Percentiles rank a stretch among this genome's conserved stretches.
Conservation (phyloP, 1,140 invertebrate species). For the Cherax destructor region DNA sequence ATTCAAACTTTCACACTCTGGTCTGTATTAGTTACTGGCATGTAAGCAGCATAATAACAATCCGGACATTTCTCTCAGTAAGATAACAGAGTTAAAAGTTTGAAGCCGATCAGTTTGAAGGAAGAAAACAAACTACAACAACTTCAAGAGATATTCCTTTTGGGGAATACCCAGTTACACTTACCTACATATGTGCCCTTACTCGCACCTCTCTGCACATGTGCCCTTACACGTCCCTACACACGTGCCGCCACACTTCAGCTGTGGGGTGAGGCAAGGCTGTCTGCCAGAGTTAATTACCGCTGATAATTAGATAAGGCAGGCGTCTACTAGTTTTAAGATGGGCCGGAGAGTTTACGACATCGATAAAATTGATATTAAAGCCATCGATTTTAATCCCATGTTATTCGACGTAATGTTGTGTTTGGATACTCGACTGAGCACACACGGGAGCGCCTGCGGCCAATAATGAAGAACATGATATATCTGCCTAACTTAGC, state of each 20-base stretch:
- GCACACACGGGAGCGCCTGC: conserved; percentile 26
- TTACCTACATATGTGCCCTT: too few relatives aligned
- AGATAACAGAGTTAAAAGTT: background rate
- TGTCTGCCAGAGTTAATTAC: conserved; percentile 62
- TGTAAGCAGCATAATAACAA: too few relatives aligned
- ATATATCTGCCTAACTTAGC: conserved; percentile 16
- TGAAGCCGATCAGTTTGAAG: background rate
- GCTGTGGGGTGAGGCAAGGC: conserved; percentile 14
- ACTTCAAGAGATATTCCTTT: too few relatives aligned
- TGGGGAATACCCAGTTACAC: too few relatives aligned
- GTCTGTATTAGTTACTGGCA: too few relatives aligned
- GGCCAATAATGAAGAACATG: conserved; percentile 53
- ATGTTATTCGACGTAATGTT: conserved; percentile 51
- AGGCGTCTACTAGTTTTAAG: conserved; percentile 62
- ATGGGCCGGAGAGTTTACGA: conserved; percentile 47
- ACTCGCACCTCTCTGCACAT: background rate
- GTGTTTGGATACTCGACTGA: conserved; percentile 28
- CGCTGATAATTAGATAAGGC: conserved; percentile 62
- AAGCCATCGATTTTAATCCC: conserved; percentile 60
- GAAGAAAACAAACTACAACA: too few relatives aligned
- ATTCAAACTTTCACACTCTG: too few relatives aligned
- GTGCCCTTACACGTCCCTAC: background rate
- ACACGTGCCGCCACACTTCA: background rate
- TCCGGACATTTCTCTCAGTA: too few relatives aligned
- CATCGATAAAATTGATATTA: conserved; percentile 66